Percentiles rank a stretch among this genome's conserved stretches.
Conservation (phyloP, 2,797 vertebrate genomes). For the Microctenopoma lineatum region DNA sequence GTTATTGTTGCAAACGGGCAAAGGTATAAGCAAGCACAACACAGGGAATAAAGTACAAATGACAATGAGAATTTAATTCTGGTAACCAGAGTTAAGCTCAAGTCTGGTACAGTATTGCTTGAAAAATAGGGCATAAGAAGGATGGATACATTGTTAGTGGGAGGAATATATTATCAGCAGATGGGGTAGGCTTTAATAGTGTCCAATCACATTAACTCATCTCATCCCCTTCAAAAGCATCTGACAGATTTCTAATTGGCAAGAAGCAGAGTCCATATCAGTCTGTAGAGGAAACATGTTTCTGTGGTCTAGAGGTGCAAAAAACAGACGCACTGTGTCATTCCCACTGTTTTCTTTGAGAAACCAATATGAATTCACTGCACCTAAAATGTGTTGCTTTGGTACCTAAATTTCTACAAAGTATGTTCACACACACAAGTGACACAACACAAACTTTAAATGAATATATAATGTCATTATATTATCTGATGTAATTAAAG, state of each 20-base stretch:
- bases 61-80: conserved; percentile 31
- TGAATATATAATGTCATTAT: too few species aligned
- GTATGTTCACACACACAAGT: background rate
- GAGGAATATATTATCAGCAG: conserved; percentile 56
- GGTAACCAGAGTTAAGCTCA: conserved; percentile 36
- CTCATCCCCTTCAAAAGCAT: conserved; percentile 40
- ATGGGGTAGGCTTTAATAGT: conserved; percentile 39
- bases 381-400: too few species aligned
- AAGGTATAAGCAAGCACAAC: background rate
- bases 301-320: background rate
- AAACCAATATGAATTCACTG: background rate
- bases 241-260: conserved; percentile 47
- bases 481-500: too few species aligned
- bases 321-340: background rate
- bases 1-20: conserved; percentile 1
- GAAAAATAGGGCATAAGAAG: conserved; percentile 25
- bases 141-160: conserved; percentile 48
- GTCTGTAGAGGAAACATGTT: conserved; percentile 1
- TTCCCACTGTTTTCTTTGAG: too few species aligned
- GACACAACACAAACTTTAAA: too few species aligned
- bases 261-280: conserved; percentile 1
- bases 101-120: conserved; percentile 26
- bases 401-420: too few species aligned
- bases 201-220: conserved; percentile 54
- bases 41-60: background rate